These are phyloP conservation scores for Equus quagga DNA, from an alignment of 2,113 vertebrate species.

Conservation along the genomic window DNA sequence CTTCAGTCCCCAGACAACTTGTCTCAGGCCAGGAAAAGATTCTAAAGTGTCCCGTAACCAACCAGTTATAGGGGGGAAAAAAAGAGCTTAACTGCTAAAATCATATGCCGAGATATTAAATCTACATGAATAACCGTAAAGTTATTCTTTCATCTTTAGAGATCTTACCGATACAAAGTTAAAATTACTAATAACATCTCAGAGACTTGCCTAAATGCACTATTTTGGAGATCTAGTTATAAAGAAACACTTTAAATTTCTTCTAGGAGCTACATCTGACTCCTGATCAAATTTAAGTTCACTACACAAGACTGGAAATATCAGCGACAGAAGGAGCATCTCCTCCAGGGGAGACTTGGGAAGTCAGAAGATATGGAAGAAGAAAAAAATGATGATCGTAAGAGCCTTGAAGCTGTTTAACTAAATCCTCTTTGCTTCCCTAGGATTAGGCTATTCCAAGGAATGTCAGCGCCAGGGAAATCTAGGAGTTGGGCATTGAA, in stretches of 20 bases:
- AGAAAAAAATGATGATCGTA: neutral
- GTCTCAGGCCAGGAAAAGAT: neutral
- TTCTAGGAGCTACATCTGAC: neutral
- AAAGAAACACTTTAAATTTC: neutral
- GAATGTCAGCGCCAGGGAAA: neutral
- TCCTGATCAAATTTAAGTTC: neutral
- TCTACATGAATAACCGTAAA: neutral
- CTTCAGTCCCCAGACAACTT: neutral
- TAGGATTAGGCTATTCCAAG: no score
- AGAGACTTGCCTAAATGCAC: neutral
- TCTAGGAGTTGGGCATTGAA: neutral
- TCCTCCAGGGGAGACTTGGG: neutral
- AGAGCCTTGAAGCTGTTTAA: neutral
- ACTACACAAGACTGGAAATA: neutral
- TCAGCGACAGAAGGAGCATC: neutral
- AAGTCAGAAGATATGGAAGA: neutral
- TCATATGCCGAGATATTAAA: neutral
- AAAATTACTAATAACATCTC: neutral
- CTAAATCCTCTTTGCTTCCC: neutral
- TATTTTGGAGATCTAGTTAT: neutral
- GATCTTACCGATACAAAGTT: neutral
- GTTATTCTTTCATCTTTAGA: neutral
- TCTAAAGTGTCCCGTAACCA: neutral
- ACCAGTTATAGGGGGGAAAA: neutral
- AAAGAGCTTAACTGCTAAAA: neutral